Evolutionary conservation across 2,113 vertebrate genomes (phyloP).

Genomic region (Thinocorus orbignyianus): DNA sequence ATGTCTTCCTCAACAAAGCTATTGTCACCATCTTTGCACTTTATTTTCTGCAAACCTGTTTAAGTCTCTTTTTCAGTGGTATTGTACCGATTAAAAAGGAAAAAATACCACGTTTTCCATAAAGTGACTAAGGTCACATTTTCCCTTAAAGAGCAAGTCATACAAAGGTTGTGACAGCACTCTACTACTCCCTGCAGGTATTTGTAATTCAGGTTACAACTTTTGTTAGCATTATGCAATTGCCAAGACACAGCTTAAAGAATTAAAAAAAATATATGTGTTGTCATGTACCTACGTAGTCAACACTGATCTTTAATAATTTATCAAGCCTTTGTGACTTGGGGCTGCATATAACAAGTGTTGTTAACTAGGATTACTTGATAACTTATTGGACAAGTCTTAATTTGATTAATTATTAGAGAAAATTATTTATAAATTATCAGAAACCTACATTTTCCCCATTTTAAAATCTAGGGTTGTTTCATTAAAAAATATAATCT

Average conservation of each 20-base stretch:
- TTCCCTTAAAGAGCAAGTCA: background rate
- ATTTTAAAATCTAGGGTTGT: background rate
- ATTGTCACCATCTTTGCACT: background rate
- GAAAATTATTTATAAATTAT: background rate
- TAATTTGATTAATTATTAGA: background rate
- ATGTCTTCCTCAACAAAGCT: background rate
- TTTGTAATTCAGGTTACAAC: background rate
- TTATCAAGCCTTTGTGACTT: background rate
- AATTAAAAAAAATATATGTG: background rate
- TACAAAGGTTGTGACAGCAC: background rate
- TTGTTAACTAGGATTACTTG: background rate
- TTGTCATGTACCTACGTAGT: background rate
- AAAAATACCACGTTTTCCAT: background rate
- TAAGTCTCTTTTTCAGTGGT: background rate
- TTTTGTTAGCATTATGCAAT: background rate
- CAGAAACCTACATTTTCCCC: background rate
- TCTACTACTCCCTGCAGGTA: background rate
- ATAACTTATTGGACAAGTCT: background rate
- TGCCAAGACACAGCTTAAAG: background rate
- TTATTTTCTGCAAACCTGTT: background rate
- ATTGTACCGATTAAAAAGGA: background rate
- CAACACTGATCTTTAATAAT: background rate
- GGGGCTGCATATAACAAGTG: background rate
- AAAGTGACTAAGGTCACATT: background rate
- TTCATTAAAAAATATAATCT: background rate